phyloP scores from a whole-genome alignment of 2,888 invertebrate genomes.

The Ligdia adustata region DNA sequence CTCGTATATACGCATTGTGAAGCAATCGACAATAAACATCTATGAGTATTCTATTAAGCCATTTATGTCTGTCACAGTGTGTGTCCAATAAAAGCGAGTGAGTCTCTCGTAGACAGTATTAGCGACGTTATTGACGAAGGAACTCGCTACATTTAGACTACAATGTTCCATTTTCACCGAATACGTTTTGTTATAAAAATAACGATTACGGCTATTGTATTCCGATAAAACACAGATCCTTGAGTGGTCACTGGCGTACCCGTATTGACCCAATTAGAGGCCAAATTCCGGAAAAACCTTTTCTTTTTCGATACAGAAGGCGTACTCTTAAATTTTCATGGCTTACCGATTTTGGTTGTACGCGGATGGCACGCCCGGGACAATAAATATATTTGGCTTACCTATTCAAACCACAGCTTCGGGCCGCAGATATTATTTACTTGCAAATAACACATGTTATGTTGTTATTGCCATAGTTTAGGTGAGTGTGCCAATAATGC shows the following conservation, averaged over 20 bases:
- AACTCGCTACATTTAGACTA: conserved; percentile 8
- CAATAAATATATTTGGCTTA: conserved; percentile 39
- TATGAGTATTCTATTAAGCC: conserved; percentile 61
- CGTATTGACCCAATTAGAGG: conserved; percentile 31
- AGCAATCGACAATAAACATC: conserved; percentile 69
- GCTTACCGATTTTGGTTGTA: conserved; percentile 33
- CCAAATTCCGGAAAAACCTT: conserved; percentile 28
- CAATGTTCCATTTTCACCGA: conserved; percentile 16
- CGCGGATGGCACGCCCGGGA: conserved; percentile 35
- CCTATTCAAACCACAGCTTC: conserved; percentile 34
- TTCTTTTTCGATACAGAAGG: conserved; percentile 29
- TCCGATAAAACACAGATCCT: conserved; percentile 29
- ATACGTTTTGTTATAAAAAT: conserved; percentile 23
- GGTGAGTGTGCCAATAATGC: conserved; percentile 5
- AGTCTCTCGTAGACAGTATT: conserved; percentile 24
- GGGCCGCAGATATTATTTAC: conserved; percentile 30
- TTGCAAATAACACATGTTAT: conserved; percentile 12
- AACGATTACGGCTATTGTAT: conserved; percentile 26
- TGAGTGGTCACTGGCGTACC: conserved; percentile 27
- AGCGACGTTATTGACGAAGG: conserved; percentile 14
- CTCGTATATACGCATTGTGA: conserved; percentile 74
- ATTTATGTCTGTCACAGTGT: conserved; percentile 66
- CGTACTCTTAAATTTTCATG: conserved; percentile 37
- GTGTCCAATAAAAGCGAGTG: conserved; percentile 56
- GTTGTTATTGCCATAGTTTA: conserved; percentile 17